Evolutionary conservation across 2,888 invertebrate genomes (phyloP), one percentile per base, ranked within the genome.

Genomic region (Drosophila siamana): DNA sequence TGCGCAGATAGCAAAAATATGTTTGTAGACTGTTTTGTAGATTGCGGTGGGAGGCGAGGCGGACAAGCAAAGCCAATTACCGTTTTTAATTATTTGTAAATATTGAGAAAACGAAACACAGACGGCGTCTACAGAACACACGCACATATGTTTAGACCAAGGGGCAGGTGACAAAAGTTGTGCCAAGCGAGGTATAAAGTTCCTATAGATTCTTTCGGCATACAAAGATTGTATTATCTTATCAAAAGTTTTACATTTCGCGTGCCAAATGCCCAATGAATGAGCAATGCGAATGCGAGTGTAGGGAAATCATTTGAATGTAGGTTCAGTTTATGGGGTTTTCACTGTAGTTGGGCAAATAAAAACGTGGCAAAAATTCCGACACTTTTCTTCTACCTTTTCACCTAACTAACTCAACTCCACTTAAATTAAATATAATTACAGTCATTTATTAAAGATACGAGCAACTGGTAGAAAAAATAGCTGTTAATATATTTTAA

Each of bases 41-140:
- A 33, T 41, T 22, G 43, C 9, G 36, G n/a, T 16, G 19, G 16
- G 19, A 8, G 51, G 61, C 51, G 64, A 60, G 63, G 40, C 68
- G n/a, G 33, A 84, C 87, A 82, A 66, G 78, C 66, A 85, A 84
- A 87, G 73, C 61, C 87, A 85, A 84, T 87, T 84, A 84, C 51
- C 61, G 54, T 47, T 44, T 44, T 52, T 81, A 85, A 85, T 85
- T 86, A 85, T 70, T 69, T 56, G 83, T 62, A 85, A 87, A 84
- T 82, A 84, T 79, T 87, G 54, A 47, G 36, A 52, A 55, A 51
- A 22, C 9, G 44, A 44, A 28, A 38, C 44, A 22, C 33, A 40
- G 40, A 47, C 33, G 55, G 62, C 62, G 55, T 55, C 55, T 16
- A 26, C 8, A 46, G 13, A 28, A 16, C 38, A 46, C 13, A 38